Evolutionary conservation across 2,888 invertebrate species (phyloP).

Genomic region (Meteorus cinctellus): DNA sequence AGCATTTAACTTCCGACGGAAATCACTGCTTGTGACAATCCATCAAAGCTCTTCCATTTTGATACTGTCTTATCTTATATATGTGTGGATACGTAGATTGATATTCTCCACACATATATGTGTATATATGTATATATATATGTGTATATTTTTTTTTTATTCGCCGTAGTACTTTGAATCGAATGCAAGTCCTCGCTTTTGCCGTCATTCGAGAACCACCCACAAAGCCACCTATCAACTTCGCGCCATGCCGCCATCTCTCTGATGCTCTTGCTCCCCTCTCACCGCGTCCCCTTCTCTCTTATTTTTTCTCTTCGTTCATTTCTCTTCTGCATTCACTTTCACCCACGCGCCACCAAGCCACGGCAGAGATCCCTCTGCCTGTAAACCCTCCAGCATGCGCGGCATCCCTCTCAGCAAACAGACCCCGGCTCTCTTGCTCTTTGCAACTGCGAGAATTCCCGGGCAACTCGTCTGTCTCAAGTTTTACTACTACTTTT

Average conservation of each 20-base stretch:
- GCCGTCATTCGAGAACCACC: conserved; percentile 46
- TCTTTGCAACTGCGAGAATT: conserved; percentile 58
- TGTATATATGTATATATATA: conserved; percentile 9
- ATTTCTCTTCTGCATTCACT: conserved; percentile 25
- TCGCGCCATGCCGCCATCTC: conserved; percentile 48
- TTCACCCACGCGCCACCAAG: conserved; percentile 27
- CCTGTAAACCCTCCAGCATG: conserved; percentile 64
- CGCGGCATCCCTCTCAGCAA: conserved; percentile 66
- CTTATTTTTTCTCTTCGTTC: conserved; percentile 14
- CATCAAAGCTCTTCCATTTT: conserved; percentile 49
- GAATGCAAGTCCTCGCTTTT: conserved; percentile 22
- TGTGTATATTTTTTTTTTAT: not conserved
- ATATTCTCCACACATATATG: conserved; percentile 17
- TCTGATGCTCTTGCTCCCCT: conserved; percentile 6
- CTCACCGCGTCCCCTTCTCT: conserved; percentile 26
- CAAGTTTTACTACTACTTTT: conserved; percentile 38
- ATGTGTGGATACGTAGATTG: not conserved
- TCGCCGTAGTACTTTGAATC: conserved; percentile 31
- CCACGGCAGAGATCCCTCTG: conserved; percentile 48
- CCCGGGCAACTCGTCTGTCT: conserved; percentile 50
- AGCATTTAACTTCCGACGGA: conserved; percentile 58
- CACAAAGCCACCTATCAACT: conserved; percentile 57
- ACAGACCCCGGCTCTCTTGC: conserved; percentile 51
- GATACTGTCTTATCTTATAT: conserved; percentile 21
- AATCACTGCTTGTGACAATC: conserved; percentile 56